Conservation (phyloP, 1,140 invertebrate genomes). For the Brachionus paranguensis region DNA sequence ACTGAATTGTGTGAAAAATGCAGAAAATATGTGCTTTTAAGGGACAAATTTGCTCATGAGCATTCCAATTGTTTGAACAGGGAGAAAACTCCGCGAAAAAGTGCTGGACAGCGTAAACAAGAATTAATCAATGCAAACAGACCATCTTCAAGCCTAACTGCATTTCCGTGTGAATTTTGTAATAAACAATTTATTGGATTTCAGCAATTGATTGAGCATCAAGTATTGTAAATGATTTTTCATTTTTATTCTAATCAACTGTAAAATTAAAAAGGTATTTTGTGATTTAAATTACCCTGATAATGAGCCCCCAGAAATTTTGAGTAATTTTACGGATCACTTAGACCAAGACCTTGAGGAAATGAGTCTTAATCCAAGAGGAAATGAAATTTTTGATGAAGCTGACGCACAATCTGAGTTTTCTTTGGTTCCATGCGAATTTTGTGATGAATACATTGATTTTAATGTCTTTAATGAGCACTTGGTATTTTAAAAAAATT, state of each 20-base stretch:
- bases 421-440: not conserved
- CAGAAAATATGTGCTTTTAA: conserved; percentile 1
- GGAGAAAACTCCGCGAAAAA: not conserved
- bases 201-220: not conserved
- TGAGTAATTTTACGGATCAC: not conserved
- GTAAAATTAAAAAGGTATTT: not conserved
- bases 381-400: not conserved
- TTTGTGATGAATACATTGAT: not conserved
- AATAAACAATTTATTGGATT: not conserved
- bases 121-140: not conserved
- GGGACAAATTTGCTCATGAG: not conserved
- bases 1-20: conserved; percentile 2
- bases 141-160: not conserved
- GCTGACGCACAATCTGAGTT: not conserved
- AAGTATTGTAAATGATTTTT: not conserved
- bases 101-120: not conserved
- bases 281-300: not conserved
- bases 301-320: not conserved
- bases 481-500: not conserved
- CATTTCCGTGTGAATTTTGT: conserved; percentile 30
- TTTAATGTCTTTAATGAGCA: not conserved
- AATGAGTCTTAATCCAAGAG: not conserved
- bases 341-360: not conserved
- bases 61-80: not conserved
- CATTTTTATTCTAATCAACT: not conserved